Base-by-base conservation (phyloP, 2,113 vertebrate genomes). In the Corythoichthys intestinalis region DNA sequence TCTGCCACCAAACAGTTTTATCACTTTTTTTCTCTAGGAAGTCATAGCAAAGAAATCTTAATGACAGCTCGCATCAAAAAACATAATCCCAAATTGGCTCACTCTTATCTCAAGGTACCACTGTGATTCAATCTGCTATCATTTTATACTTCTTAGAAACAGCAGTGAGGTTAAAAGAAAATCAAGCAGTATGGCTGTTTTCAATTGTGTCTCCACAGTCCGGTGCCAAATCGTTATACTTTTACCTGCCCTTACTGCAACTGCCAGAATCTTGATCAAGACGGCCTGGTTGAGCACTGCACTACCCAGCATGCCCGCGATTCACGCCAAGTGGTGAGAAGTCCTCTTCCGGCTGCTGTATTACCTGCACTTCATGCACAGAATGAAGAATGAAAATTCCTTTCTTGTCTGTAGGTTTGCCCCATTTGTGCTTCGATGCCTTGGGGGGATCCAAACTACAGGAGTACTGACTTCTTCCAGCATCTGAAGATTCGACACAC, bases 391-490 rank as follows among this genome's bases (percentile, higher is more conserved):
- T 12, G 0, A 52, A 66, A 67, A 38, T 38, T 20, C 4, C 2
- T 59, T 0, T 64, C 5, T 2, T 10, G 4, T 4, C 6, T 78
- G 12, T 67, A 99, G 97, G 97, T 99, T 57, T 99, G 97, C 82
- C 97, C 97, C 0, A 97, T 99, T 80, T 99, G 97, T 91, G 96
- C 94, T 88, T 96, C 97, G 0, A 98, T 99, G 97, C 97, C 97
- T 0, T 99, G 97, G 97, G 97, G 97, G 58, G 96, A 98, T 84
- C 96, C 97, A 1, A 95, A 91, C 72, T 99, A 98, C 87, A 93
- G 93, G 86, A 99, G 97, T 39, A 88, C 95, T 0, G 96, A 98
- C 88, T 99, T 99, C 91, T 95, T 98, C 81, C 94, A 98, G 86
- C 97, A 99, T 76, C 89, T 99, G 80, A 94, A 95, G 66, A 92